These are phyloP conservation scores for Drosophila birchii DNA, from an alignment of 2,888 invertebrate species.

Conservation along the genomic window DNA sequence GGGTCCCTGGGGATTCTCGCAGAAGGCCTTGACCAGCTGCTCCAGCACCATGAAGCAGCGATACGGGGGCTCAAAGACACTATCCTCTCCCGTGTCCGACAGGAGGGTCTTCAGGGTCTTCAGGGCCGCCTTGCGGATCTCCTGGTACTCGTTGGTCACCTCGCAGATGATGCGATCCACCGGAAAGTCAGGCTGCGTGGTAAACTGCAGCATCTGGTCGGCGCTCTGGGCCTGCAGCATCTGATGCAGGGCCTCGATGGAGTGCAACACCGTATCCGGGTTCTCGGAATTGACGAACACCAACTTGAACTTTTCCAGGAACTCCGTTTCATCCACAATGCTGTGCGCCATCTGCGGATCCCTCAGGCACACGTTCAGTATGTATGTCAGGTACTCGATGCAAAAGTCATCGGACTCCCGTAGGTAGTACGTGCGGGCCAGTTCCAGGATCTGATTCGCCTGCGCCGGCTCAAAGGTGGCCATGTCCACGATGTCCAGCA, in stretches of 20 bases:
- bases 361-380: slow-evolving; percentile 72
- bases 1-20: slow-evolving; percentile 50
- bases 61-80: slow-evolving; percentile 56
- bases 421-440: slow-evolving; percentile 60
- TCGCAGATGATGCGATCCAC: slow-evolving; percentile 77
- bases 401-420: slow-evolving; percentile 75
- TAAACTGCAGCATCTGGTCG: slow-evolving; percentile 59
- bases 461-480: slow-evolving; percentile 61
- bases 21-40: slow-evolving; percentile 72
- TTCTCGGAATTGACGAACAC: slow-evolving; percentile 62
- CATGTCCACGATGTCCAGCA: slow-evolving; percentile 70
- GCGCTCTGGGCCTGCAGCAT: slow-evolving; percentile 65
- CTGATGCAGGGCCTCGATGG: slow-evolving; percentile 73
- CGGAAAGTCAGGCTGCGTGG: slow-evolving; percentile 64
- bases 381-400: slow-evolving; percentile 75
- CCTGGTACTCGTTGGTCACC: slow-evolving; percentile 69
- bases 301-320: slow-evolving; percentile 69
- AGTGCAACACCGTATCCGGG: slow-evolving; percentile 74
- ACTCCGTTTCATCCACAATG: slow-evolving; percentile 52
- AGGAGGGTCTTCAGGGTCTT: slow-evolving; percentile 70
- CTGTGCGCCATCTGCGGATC: slow-evolving; percentile 73
- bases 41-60: slow-evolving; percentile 65
- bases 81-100: slow-evolving; percentile 60
- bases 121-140: slow-evolving; percentile 71
- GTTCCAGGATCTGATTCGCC: slow-evolving; percentile 49